These are phyloP conservation scores for Steatocranus sp. DNA, from an alignment of 2,797 vertebrate species.

Conservation along the genomic window DNA sequence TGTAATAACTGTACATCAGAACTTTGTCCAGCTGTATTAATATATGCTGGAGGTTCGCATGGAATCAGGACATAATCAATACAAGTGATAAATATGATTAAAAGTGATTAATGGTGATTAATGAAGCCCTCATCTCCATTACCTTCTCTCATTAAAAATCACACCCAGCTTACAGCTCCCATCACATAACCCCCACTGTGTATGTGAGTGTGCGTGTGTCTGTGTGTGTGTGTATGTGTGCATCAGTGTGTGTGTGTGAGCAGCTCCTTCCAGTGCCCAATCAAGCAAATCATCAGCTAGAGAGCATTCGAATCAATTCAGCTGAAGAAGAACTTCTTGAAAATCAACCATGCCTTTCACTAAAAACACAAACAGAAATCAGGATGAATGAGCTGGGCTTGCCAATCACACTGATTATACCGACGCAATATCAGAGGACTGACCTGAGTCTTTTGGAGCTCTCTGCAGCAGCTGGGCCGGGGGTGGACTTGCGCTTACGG, in stretches of 20 bases:
- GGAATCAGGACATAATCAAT: conserved; percentile 78
- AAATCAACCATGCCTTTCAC: conserved; percentile 70
- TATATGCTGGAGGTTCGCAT: conserved; percentile 60
- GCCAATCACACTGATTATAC: conserved; percentile 69
- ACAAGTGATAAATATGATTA: conserved; percentile 80
- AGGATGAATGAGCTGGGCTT: conserved; percentile 64
- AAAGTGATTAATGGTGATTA: conserved; percentile 76
- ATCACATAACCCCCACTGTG: conserved; percentile 38
- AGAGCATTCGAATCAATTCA: conserved; percentile 68
- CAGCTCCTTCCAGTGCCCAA: conserved; percentile 58
- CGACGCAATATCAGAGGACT: conserved; percentile 64
- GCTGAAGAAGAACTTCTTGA: conserved; percentile 71
- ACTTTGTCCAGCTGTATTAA: conserved; percentile 72
- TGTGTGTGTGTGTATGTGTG: background rate
- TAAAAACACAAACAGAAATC: conserved; percentile 71
- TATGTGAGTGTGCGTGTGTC: background rate
- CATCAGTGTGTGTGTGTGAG: background rate
- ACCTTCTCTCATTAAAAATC: conserved; percentile 71
- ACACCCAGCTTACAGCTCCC: conserved; percentile 46
- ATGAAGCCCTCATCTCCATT: conserved; percentile 71
- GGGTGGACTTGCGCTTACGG: conserved; percentile 84
- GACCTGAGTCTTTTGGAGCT: conserved; percentile 84
- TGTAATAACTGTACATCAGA: conserved; percentile 68
- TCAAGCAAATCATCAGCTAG: conserved; percentile 71
- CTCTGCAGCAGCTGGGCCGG: conserved; percentile 62